Evolutionary conservation across 2,113 vertebrate species (phyloP).

Genomic region (Felis chaus): DNA sequence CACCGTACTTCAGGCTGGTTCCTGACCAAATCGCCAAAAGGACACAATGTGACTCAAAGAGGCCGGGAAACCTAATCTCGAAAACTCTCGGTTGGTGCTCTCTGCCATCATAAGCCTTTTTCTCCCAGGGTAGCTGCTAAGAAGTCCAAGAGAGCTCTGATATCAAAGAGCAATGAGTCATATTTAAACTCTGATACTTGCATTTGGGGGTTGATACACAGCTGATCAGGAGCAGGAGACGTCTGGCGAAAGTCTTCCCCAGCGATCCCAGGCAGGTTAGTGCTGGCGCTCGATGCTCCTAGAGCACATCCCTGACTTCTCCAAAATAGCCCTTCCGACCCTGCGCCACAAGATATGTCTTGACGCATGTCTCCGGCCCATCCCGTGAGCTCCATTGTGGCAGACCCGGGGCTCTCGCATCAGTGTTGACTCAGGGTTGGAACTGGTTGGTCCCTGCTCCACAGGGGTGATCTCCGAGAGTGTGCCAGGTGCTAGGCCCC

Average conservation of each 20-base stretch:
- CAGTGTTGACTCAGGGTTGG: fast-evolving
- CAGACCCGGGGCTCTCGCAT: background rate
- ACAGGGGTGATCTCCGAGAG: fast-evolving
- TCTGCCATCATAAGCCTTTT: background rate
- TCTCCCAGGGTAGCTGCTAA: background rate
- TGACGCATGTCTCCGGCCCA: background rate
- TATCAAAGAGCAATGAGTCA: background rate
- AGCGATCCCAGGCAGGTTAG: background rate
- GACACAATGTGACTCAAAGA: background rate
- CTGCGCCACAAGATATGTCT: no score
- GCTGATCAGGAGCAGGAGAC: background rate
- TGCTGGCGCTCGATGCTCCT: background rate
- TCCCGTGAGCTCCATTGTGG: background rate
- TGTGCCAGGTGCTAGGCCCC: no score
- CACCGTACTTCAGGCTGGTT: background rate
- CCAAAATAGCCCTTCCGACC: background rate
- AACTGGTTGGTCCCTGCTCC: fast-evolving
- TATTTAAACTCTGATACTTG: background rate
- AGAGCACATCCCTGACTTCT: background rate
- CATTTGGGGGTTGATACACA: background rate
- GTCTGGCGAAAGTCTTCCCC: background rate
- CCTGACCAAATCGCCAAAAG: background rate
- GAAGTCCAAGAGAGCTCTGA: background rate
- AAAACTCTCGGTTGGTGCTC: background rate
- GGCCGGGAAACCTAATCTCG: background rate